Base-by-base conservation (phyloP, 2,888 invertebrate species). In the Cremastinae sp. region DNA sequence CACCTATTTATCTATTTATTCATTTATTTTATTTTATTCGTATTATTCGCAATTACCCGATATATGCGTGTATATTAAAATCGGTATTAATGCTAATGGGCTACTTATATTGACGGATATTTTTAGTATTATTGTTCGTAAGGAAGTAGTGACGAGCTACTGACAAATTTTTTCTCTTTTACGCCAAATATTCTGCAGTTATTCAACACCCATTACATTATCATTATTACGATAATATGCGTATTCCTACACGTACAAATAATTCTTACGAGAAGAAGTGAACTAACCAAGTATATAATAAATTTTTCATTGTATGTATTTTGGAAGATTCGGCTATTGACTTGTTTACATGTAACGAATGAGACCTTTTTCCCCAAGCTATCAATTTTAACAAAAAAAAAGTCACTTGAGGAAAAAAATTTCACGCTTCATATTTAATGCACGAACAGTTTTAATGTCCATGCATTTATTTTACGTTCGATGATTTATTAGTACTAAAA, bases 311-410 rank as follows among this genome's bases (percentile, higher is more conserved):
- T n/a, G n/a, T n/a, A n/a, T n/a, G n/a, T n/a, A 49, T 51, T 65
- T 66, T 49, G 70, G 61, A 70, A 77, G 61, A 74, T 70, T 77
- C 22, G 59, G 22, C 39, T 75, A 68, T 53, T 53, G 59, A 72
- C 71, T 64, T 53, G 58, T 58, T 71, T 61, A 66, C n/a, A n/a
- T 45, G 10, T 39, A 28, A 41, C 18, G 20, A 5, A 47, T 43
- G 51, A 53, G 43, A 14, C 16, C 43, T 51, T 53, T 47, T 35
- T 70, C 61, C 35, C 61, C 61, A 35, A 37, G 12, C 2, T 45
- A 12, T 45, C 43, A 45, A 45, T 18, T 51, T 22, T n/a, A 22
- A 39, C 39, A n/a, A n/a, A n/a, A 39, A 28, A 47, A 62, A 49
- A 62, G 10, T 45, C 22, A 9, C 8, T 66, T 45, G 65, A 53